These are phyloP conservation scores for Rhinogobius similis DNA, from an alignment of 2,113 vertebrate species.

Conservation along the genomic window DNA sequence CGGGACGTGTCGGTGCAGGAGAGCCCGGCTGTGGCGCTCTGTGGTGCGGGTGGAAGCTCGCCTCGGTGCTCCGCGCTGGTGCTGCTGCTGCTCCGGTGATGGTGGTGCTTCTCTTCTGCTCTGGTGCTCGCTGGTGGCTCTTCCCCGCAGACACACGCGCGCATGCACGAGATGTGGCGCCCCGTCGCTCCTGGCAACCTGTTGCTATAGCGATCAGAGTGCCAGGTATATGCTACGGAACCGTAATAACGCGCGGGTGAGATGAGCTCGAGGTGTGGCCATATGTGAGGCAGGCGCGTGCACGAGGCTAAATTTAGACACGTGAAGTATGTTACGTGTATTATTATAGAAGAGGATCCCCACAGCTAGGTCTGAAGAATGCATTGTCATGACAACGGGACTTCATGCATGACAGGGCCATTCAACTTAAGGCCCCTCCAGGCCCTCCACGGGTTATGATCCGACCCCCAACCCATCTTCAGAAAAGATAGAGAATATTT, in stretches of 20 bases:
- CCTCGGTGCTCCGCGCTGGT: conserved; percentile 15
- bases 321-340: not conserved
- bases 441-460: too few species aligned
- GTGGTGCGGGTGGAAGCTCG: not conserved
- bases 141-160: conserved; percentile 50
- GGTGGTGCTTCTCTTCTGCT: conserved; percentile 44
- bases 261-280: conserved; percentile 55
- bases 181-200: conserved; percentile 82
- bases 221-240: conserved; percentile 52
- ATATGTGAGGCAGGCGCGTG: not conserved
- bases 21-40: conserved; percentile 6
- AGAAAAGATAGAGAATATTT: too few species aligned
- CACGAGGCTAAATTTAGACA: not conserved
- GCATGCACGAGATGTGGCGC: conserved; percentile 61
- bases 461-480: too few species aligned
- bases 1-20: not conserved
- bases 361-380: not conserved
- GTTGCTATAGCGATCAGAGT: conserved; percentile 82
- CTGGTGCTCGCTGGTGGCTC: conserved; percentile 15
- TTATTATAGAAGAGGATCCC: not conserved
- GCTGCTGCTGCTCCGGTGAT: conserved; percentile 18
- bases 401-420: too few species aligned
- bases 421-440: too few species aligned
- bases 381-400: not conserved
- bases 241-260: not conserved